Evolutionary conservation across 2,797 vertebrate species (phyloP).

Genomic region (Lepus oiostolus): DNA sequence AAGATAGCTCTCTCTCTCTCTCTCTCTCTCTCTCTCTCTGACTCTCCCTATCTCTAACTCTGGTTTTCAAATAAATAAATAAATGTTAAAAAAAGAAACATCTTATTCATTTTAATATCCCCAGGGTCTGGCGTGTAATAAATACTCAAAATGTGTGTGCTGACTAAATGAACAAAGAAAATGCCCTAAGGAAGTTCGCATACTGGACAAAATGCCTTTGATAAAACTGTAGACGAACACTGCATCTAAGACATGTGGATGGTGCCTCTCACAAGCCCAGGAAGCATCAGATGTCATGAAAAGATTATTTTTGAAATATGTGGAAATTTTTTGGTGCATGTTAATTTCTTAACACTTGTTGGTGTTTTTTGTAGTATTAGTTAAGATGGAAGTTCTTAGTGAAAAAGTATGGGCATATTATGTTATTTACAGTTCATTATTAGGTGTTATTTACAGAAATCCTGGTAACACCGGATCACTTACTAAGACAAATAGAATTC

Average conservation of each 20-base stretch:
- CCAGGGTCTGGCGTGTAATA: background rate
- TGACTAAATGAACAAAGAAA: slow-evolving; percentile 40
- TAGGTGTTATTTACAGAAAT: slow-evolving; percentile 1
- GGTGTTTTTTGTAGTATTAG: background rate
- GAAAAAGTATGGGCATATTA: background rate
- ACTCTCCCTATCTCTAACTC: too few species aligned
- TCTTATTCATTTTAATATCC: slow-evolving; percentile 38
- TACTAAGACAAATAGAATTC: slow-evolving; percentile 68
- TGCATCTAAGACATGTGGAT: background rate
- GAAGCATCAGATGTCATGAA: slow-evolving; percentile 23
- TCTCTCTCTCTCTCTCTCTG: too few species aligned
- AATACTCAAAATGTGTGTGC: slow-evolving; percentile 15
- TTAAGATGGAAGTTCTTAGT: background rate
- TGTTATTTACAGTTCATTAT: background rate
- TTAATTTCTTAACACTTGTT: slow-evolving; percentile 20
- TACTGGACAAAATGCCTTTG: background rate
- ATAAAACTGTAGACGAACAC: background rate
- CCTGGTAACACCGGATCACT: background rate
- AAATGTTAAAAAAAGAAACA: background rate
- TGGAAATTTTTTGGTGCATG: slow-evolving; percentile 17
- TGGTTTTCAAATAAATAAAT: too few species aligned
- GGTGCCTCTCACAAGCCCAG: background rate
- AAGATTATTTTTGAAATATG: slow-evolving; percentile 44
- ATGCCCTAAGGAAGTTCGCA: background rate
- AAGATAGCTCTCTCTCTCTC: too few species aligned